These are phyloP conservation scores for Phrynocephalus guinanensis DNA, from an alignment of 2,797 vertebrate genomes.

Conservation along the genomic window DNA sequence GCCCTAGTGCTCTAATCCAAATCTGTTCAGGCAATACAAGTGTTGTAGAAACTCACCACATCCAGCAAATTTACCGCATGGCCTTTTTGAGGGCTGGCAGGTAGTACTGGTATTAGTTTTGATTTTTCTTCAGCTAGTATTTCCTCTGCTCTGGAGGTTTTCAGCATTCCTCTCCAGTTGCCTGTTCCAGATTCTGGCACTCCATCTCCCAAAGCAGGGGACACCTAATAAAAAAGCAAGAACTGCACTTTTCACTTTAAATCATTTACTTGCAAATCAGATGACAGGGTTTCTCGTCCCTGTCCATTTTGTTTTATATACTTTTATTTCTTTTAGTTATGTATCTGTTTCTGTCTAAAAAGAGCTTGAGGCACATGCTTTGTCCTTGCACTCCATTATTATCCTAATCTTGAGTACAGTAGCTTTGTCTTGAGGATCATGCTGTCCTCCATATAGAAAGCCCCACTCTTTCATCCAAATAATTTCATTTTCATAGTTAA, in stretches of 20 bases:
- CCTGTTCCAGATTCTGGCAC: constrained; percentile 87
- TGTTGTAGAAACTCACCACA: constrained; percentile 83
- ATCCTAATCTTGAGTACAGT: too few species aligned
- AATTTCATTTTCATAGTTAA: background rate
- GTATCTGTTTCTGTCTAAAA: background rate
- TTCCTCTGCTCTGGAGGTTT: constrained; percentile 88
- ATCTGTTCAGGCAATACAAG: background rate
- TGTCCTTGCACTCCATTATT: too few species aligned
- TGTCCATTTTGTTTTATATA: background rate
- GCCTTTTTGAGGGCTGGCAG: constrained; percentile 89
- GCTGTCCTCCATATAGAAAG: too few species aligned
- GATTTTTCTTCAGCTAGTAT: constrained; percentile 79
- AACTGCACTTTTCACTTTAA: background rate
- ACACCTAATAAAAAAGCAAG: constrained; percentile 59
- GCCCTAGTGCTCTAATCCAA: background rate
- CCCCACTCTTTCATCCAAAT: background rate
- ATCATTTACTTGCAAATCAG: background rate
- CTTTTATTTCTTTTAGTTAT: background rate
- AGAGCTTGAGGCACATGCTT: background rate
- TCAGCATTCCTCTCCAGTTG: constrained; percentile 96
- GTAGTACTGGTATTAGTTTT: constrained; percentile 69
- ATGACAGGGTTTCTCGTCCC: too few species aligned
- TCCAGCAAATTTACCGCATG: constrained; percentile 95
- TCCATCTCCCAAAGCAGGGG: constrained; percentile 72
- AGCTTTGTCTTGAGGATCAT: too few species aligned